A percentile compares a stretch with the other conserved stretches of the same genome.
phyloP scores from a whole-genome alignment of 2,113 vertebrate genomes.

The Heterochromis multidens region DNA sequence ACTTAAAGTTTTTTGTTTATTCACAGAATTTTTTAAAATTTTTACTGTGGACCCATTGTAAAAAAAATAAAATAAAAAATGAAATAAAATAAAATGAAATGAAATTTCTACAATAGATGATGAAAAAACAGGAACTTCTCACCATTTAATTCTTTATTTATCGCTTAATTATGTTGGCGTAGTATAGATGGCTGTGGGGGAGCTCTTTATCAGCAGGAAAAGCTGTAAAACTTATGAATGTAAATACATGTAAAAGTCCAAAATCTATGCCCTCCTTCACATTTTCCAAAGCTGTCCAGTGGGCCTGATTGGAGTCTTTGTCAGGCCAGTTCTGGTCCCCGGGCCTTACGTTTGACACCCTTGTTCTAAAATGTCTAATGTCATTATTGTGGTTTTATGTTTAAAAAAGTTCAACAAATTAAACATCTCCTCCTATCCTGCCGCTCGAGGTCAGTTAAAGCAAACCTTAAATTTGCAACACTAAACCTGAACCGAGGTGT shows the following conservation, averaged over 20 bases:
- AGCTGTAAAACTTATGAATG: neutral
- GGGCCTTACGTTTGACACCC: neutral
- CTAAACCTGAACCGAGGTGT: too few species aligned
- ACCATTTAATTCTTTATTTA: neutral
- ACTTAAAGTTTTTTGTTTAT: too few species aligned
- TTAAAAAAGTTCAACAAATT: too few species aligned
- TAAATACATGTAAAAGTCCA: neutral
- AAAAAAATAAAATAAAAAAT: too few species aligned
- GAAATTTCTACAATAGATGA: too few species aligned
- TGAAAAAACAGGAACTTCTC: too few species aligned
- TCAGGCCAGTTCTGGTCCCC: neutral
- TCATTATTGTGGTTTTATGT: neutral
- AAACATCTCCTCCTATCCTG: too few species aligned
- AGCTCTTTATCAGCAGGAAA: neutral
- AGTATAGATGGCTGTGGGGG: too few species aligned
- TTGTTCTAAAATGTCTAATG: neutral
- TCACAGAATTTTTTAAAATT: too few species aligned
- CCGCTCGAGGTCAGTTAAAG: too few species aligned
- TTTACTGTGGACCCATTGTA: too few species aligned
- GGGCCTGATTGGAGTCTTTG: neutral
- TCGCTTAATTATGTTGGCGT: neutral
- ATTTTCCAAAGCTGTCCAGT: neutral
- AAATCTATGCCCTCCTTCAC: neutral
- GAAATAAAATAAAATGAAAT: too few species aligned
- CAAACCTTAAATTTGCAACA: neutral